Evolutionary conservation across 2,888 invertebrate genomes (phyloP).

Genomic region (Philopedon plagiatum): DNA sequence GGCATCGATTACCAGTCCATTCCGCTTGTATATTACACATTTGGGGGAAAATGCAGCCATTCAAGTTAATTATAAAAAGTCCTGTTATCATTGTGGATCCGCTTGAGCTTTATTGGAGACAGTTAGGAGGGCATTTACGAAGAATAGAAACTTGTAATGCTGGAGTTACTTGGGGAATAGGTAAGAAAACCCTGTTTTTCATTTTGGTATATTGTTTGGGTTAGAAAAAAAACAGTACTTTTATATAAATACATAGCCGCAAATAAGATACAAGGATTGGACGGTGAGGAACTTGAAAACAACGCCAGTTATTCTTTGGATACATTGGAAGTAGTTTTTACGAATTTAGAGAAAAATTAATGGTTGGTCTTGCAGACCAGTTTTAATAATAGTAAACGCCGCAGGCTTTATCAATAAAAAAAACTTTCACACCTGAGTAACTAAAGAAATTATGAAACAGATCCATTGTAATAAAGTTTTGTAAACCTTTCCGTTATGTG

Average conservation of each 20-base stretch:
- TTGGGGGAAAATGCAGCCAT: slow-evolving; percentile 83
- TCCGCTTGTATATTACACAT: slow-evolving; percentile 81
- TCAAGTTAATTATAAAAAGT: slow-evolving; percentile 61
- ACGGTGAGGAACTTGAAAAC: too few species aligned
- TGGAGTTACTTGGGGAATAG: slow-evolving; percentile 95
- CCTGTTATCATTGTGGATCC: slow-evolving; percentile 76
- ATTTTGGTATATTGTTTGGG: background rate
- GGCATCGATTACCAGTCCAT: slow-evolving; percentile 82
- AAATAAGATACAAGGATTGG: too few species aligned
- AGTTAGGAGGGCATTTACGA: slow-evolving; percentile 89
- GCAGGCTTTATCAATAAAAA: too few species aligned
- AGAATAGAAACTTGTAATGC: slow-evolving; percentile 82
- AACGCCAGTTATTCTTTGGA: too few species aligned
- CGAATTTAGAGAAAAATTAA: too few species aligned
- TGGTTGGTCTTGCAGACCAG: too few species aligned
- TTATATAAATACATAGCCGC: too few species aligned
- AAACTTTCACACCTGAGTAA: too few species aligned
- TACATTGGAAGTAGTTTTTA: too few species aligned
- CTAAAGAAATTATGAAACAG: too few species aligned
- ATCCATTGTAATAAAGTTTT: too few species aligned
- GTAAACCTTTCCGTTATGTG: background rate
- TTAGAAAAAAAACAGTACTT: background rate
- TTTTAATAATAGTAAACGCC: too few species aligned
- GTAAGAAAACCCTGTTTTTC: slow-evolving; percentile 20
- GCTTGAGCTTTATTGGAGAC: slow-evolving; percentile 87